A percentile compares a stretch with the other conserved stretches of the same genome.
These are phyloP conservation scores for Labeo calbasu DNA, from an alignment of 2,797 vertebrate species.

Conservation along the genomic window DNA sequence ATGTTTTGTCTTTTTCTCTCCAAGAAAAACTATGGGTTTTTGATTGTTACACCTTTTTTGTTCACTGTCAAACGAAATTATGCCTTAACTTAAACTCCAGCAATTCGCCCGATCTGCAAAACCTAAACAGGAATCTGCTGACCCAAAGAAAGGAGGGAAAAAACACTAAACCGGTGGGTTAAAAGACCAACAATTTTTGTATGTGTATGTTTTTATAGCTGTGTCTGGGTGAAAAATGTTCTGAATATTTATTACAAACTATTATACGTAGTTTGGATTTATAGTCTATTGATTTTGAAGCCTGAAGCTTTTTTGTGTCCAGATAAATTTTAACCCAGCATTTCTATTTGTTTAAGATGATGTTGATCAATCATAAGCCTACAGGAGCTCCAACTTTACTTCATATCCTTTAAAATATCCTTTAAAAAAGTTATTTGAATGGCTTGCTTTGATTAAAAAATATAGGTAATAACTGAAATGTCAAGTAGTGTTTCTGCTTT, in stretches of 20 bases:
- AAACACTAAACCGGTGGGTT: constrained; percentile 74
- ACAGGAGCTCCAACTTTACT: constrained; percentile 80
- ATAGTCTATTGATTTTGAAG: background rate
- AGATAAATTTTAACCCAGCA: constrained; percentile 19
- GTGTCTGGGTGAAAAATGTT: background rate
- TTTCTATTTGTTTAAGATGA: constrained; percentile 77
- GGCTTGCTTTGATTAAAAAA: background rate
- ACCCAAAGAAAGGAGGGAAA: constrained; percentile 78
- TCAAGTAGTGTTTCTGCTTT: background rate
- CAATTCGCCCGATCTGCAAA: constrained; percentile 96
- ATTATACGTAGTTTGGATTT: background rate
- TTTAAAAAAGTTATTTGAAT: constrained; percentile 8
- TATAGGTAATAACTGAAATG: constrained; percentile 1
- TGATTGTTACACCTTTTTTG: background rate
- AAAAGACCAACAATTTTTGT: constrained; percentile 19
- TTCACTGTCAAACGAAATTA: constrained; percentile 18
- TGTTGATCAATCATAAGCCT: constrained; percentile 72
- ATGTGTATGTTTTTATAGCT: background rate
- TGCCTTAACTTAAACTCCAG: constrained; percentile 83
- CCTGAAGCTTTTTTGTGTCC: background rate
- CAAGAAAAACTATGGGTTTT: background rate
- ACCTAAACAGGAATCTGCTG: constrained; percentile 85
- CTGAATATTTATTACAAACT: background rate
- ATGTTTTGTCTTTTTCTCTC: background rate
- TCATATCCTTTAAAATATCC: constrained; percentile 78